Conservation (phyloP, 2,888 invertebrate species). For the Eupithecia pulchellata region DNA sequence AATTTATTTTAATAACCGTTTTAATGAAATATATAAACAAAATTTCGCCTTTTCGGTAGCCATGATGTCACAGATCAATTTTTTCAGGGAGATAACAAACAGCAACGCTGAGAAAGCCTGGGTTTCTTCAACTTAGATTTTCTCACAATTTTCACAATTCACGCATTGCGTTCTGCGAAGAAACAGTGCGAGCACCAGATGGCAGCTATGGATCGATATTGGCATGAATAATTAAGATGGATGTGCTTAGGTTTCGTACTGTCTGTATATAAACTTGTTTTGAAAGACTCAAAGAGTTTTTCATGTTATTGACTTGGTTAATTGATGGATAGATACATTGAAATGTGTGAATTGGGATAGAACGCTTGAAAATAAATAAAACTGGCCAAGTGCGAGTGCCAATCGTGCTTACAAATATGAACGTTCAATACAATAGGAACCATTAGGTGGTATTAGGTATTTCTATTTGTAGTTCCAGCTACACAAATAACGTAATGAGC, state of each 20-base stretch:
- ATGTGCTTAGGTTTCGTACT: constrained; percentile 59
- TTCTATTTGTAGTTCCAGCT: too few relatives aligned
- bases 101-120: neutral
- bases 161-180: constrained; percentile 38
- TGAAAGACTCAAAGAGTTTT: constrained; percentile 20
- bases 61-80: neutral
- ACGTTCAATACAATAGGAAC: neutral
- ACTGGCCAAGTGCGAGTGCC: neutral
- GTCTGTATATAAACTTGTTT: constrained; percentile 39
- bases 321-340: constrained; percentile 15
- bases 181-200: constrained; percentile 57
- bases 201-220: constrained; percentile 67
- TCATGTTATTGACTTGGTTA: constrained; percentile 30
- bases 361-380: neutral
- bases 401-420: neutral
- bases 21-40: too few relatives aligned
- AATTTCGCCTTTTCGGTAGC: neutral
- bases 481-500: too few relatives aligned
- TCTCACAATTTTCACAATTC: constrained; percentile 14
- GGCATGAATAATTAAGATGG: constrained; percentile 76
- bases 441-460: too few relatives aligned
- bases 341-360: neutral
- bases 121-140: too few relatives aligned
- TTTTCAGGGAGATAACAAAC: neutral
- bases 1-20: too few relatives aligned